Evolutionary conservation across 1,140 invertebrate genomes (phyloP), one percentile per base, ranked within the genome.

Genomic region (Triops longicaudatus): DNA sequence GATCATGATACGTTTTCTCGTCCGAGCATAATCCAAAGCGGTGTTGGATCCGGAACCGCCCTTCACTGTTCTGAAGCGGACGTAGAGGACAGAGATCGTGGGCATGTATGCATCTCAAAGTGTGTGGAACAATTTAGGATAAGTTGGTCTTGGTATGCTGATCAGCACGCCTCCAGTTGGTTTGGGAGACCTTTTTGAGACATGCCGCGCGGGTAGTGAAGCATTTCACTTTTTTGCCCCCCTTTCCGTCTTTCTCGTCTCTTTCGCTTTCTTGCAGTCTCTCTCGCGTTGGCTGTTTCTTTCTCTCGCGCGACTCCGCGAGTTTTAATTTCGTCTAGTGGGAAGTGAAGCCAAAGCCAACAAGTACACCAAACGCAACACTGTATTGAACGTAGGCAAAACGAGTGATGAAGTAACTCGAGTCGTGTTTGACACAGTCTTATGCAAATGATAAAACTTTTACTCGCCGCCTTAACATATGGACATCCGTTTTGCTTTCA

Each of bases 181-280:
- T 37, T 37, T 2, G 31, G 31, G 31, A 2, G 31, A 2, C 50
- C 50, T n/a, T 22, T 73, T 73, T 41, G 14, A n/a, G 27, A 42
- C n/a, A 75, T 75, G 31, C 74, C 41, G 44, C 28, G 74, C 74
- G 42, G 26, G 26, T 75, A 42, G 31, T 37, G 41, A 44, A 42
- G 41, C 41, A 42, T 50, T 75, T 75, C 74, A 37, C 74, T 75
- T 37, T 75, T 75, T 75, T 73, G 28, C 73, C 26, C n/a, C 44
- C 41, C 74, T 42, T 12, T 26, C n/a, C 22, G 73, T 28, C 31
- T 73, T 4, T 73, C 74, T 42, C n/a, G 17, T 63, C 50, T 63
- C 50, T 63, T 9, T 17, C 14, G 31, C 31, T 4, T 37, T 4
- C 31, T n/a, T n/a, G n/a, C 2, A 37, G 31, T 63, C 50, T 63